phyloP scores from a whole-genome alignment of 2,113 vertebrate genomes.

The Anoplopoma fimbria region DNA sequence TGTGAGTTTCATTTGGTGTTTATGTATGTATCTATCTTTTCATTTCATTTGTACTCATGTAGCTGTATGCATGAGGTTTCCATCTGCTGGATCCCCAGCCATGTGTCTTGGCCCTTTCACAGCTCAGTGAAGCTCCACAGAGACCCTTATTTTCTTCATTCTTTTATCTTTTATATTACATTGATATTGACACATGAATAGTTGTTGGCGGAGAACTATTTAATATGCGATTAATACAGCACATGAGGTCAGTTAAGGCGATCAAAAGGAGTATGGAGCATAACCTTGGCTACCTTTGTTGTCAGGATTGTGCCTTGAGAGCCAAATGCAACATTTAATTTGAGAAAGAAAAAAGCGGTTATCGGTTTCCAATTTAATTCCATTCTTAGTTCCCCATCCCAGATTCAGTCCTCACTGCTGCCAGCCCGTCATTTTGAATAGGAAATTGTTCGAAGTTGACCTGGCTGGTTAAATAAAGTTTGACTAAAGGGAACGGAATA shows the following conservation, averaged over 20 bases:
- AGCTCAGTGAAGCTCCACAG: slow-evolving; percentile 21
- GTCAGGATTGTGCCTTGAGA: slow-evolving; percentile 7
- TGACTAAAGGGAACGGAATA: slow-evolving; percentile 29
- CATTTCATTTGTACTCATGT: slow-evolving; percentile 18
- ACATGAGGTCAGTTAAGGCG: slow-evolving; percentile 17
- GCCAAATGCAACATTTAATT: slow-evolving; percentile 20
- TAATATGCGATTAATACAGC: slow-evolving; percentile 23
- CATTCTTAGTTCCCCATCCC: slow-evolving; percentile 6
- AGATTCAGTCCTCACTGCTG: slow-evolving; percentile 33
- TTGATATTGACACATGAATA: slow-evolving; percentile 36
- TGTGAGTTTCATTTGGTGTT: slow-evolving; percentile 38
- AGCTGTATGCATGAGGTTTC: slow-evolving; percentile 41
- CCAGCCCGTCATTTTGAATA: slow-evolving; percentile 36
- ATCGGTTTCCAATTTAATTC: slow-evolving; percentile 33
- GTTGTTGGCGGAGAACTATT: slow-evolving; percentile 23
- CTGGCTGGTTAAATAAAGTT: slow-evolving; percentile 44
- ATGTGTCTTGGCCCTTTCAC: slow-evolving; percentile 40
- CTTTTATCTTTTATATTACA: slow-evolving; percentile 25
- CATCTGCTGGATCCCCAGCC: slow-evolving; percentile 25
- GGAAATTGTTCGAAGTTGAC: slow-evolving; percentile 40
- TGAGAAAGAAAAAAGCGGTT: neutral
- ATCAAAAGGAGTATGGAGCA: slow-evolving; percentile 24
- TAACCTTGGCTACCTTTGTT: slow-evolving; percentile 10
- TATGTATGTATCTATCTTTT: slow-evolving; percentile 21
- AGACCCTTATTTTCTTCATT: slow-evolving; percentile 14